Percentiles rank a stretch among this genome's conserved stretches.
These are phyloP conservation scores for Solea solea DNA, from an alignment of 2,113 vertebrate genomes.

Conservation along the genomic window DNA sequence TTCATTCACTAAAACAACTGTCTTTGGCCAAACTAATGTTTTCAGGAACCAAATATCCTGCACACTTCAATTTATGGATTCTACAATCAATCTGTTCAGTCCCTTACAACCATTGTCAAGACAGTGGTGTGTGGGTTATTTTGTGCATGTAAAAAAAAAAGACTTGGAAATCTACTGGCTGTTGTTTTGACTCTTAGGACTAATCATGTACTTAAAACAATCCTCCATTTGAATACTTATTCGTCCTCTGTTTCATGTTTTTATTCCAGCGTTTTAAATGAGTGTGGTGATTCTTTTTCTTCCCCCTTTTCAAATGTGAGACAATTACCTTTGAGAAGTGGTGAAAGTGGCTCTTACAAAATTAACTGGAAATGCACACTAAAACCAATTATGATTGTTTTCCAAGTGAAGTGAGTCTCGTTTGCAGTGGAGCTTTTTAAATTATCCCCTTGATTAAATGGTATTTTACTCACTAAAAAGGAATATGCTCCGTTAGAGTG, in stretches of 20 bases:
- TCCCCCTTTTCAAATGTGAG: background rate
- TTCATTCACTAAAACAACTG: no score
- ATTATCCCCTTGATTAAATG: conserved; percentile 44
- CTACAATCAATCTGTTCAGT: no score
- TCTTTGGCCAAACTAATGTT: no score
- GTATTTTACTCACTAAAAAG: background rate
- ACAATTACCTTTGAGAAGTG: conserved; percentile 18
- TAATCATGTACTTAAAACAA: background rate
- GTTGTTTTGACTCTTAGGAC: background rate
- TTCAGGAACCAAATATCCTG: no score
- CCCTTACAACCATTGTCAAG: no score
- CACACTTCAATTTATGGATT: no score
- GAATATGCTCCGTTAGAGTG: background rate
- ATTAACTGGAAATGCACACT: conserved; percentile 32
- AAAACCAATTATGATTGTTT: conserved; percentile 42
- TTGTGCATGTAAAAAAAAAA: no score
- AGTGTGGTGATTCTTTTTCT: background rate
- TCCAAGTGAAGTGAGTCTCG: conserved; percentile 29
- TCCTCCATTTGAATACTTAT: conserved; percentile 4
- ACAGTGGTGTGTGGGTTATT: no score
- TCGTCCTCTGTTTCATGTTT: background rate
- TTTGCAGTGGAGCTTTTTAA: conserved; percentile 27
- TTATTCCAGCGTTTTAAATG: background rate
- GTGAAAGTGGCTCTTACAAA: conserved; percentile 30
- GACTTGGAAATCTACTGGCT: background rate